A percentile compares a stretch with the other conserved stretches of the same genome.
phyloP scores from a whole-genome alignment of 2,113 vertebrate species.

The Herpetotheres cachinnans region DNA sequence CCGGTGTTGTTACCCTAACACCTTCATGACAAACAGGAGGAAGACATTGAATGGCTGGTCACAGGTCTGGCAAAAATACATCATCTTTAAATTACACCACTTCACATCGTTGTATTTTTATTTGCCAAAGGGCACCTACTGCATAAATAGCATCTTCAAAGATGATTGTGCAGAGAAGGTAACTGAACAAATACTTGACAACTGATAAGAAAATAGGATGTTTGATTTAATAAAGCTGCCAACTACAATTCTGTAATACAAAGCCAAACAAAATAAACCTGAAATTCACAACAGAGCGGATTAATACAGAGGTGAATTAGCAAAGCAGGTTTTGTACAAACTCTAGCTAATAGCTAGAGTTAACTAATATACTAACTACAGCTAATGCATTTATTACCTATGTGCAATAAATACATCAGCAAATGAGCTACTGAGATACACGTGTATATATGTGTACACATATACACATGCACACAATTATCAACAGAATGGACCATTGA shows the following conservation, averaged over 20 bases:
- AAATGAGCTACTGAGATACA: background rate
- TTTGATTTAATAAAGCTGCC: background rate
- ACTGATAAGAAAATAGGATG: background rate
- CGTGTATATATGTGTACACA: rapidly evolving
- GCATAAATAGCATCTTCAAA: background rate
- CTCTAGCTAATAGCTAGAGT: background rate
- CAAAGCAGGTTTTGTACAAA: background rate
- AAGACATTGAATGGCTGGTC: background rate
- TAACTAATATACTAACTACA: background rate
- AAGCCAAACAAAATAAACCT: background rate
- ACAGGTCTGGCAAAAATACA: background rate
- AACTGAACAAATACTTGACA: constrained; percentile 2
- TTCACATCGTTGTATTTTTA: background rate
- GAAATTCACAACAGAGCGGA: background rate
- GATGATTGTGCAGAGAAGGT: background rate
- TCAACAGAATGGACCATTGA: background rate
- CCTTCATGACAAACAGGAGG: background rate
- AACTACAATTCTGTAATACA: background rate
- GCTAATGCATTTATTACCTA: background rate
- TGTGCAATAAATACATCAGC: background rate
- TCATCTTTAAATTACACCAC: constrained; percentile 14
- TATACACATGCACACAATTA: background rate
- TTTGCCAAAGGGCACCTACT: background rate
- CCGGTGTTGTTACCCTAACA: background rate
- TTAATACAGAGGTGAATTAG: background rate